Evolutionary conservation across 2,113 vertebrate genomes (phyloP).

Genomic region (Petroica traversi): DNA sequence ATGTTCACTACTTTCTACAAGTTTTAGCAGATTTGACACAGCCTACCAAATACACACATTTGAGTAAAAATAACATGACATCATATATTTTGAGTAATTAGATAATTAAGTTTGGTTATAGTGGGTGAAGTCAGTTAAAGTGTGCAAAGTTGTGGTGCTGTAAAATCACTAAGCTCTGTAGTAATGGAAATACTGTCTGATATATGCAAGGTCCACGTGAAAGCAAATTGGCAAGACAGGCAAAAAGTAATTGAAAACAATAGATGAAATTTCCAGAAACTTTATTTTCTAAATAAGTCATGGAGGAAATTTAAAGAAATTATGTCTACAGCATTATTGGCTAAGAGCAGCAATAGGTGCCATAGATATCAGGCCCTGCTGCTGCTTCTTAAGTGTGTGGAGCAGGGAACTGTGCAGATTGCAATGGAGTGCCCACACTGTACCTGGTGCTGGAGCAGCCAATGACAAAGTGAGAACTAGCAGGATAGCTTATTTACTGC

Average conservation of each 20-base stretch:
- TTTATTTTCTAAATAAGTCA: not conserved
- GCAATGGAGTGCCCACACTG: rapidly evolving
- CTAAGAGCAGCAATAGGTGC: not conserved
- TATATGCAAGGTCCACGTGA: not conserved
- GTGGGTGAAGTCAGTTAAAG: not conserved
- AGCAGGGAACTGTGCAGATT: not conserved
- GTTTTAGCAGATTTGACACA: not conserved
- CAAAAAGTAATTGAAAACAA: not conserved
- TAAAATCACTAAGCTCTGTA: not conserved
- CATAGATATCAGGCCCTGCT: not conserved
- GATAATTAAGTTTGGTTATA: not conserved
- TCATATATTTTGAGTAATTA: no score
- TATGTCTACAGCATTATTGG: not conserved
- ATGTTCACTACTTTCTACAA: not conserved
- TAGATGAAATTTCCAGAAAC: not conserved
- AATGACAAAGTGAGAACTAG: not conserved
- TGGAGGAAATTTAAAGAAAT: not conserved
- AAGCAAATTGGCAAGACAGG: not conserved
- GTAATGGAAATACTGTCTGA: not conserved
- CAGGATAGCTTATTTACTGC: not conserved
- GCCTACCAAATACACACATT: not conserved
- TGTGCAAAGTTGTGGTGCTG: not conserved
- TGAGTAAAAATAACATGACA: not conserved
- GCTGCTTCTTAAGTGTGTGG: not conserved
- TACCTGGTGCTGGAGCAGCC: not conserved